Evolutionary conservation across 2,113 vertebrate species (phyloP), one percentile per base, ranked within the genome.

Genomic region (Brachyistius frenatus): DNA sequence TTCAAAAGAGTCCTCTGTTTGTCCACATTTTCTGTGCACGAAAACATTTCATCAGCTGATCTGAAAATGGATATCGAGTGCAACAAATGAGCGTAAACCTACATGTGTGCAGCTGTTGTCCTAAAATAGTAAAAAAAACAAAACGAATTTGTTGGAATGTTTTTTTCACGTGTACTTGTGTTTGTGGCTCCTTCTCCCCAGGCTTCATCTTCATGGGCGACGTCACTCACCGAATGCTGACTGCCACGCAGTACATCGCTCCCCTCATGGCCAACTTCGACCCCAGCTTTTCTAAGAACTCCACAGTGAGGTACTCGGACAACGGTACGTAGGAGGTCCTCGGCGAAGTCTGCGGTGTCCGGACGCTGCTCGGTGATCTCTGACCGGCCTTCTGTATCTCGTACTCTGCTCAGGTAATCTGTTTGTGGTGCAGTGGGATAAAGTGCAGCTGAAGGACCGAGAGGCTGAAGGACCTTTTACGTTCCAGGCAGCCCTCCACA

Each of bases 201-300:
- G 98, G 98, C 13, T 99, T 99, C 55, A 95, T 99, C 91, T 99
- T 96, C 92, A 95, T 94, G 86, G 97, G 97, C 0, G 97, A 98
- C 0, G 89, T 98, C 9, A 96, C 96, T 61, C 97, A 99, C 76
- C 96, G 96, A 16, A 99, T 99, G 98, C 94, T 99, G 46, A 99
- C 98, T 0, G 97, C 97, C 23, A 99, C 98, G 0, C 98, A 99
- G 83, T 99, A 99, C 41, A 87, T 98, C 0, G 98, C 98, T 0
- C 98, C 98, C 0, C 95, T 99, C 55, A 99, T 99, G 98, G 98
- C 98, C 82, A 99, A 99, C 94, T 99, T 99, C 89, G 97, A 99
- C 93, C 98, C 98, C 47, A 96, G 98, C 88, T 98, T 94, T 90
- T 97, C 97, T 7, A 92, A 73, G 13, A 96, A 96, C 78, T 99